Evolutionary conservation across 2,797 vertebrate species (phyloP).

Genomic region (Chaenodraco wilsoni): DNA sequence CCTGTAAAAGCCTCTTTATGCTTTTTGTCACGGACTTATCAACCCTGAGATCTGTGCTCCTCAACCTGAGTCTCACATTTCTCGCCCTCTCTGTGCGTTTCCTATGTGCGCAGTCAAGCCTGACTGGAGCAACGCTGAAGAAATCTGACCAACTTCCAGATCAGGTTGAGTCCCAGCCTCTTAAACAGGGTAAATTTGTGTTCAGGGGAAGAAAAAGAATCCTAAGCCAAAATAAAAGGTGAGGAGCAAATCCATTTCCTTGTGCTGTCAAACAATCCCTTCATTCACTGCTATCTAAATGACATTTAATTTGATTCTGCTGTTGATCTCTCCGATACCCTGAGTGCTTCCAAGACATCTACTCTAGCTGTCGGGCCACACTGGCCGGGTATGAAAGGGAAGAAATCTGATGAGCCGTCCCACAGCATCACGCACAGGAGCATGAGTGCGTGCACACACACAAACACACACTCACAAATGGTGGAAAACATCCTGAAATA

Average conservation of each 20-base stretch:
- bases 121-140: conserved; percentile 77
- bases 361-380: conserved; percentile 75
- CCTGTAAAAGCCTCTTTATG: conserved; percentile 75
- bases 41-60: conserved; percentile 73
- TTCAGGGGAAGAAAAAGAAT: conserved; percentile 78
- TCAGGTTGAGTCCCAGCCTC: conserved; percentile 80
- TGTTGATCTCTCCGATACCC: conserved; percentile 84
- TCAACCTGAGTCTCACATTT: conserved; percentile 80
- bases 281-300: conserved; percentile 86
- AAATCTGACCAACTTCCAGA: conserved; percentile 83
- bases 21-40: conserved; percentile 82
- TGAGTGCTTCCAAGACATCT: conserved; percentile 83
- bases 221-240: conserved; percentile 85
- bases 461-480: conserved; percentile 51
- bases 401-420: conserved; percentile 82
- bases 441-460: conserved; percentile 22
- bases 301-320: conserved; percentile 89
- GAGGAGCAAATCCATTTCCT: conserved; percentile 84
- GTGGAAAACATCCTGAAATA: conserved; percentile 87
- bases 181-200: conserved; percentile 80
- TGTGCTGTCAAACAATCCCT: conserved; percentile 85
- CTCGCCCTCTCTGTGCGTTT: conserved; percentile 79
- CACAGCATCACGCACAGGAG: conserved; percentile 64
- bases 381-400: conserved; percentile 75
- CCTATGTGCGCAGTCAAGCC: conserved; percentile 80